Percentiles rank a stretch among this genome's conserved stretches.
Conservation (phyloP, 1,140 invertebrate genomes). For the Scaptomyza pallida region DNA sequence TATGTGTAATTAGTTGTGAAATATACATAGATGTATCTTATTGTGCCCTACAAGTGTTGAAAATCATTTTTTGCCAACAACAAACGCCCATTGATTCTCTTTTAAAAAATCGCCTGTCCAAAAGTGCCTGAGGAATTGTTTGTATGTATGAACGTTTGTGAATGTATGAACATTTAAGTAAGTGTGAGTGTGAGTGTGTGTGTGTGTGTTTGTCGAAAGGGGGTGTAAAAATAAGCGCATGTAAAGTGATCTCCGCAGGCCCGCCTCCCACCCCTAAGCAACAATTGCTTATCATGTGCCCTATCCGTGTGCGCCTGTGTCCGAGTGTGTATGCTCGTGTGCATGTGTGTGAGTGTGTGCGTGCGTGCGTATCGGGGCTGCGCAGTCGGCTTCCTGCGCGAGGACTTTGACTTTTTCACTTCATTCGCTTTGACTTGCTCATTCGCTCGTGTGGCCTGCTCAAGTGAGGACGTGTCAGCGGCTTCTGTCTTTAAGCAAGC, state of each 20-base stretch:
- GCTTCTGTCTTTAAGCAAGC: slow-evolving; percentile 15
- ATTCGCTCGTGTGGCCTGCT: slow-evolving; percentile 54
- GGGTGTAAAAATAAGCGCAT: slow-evolving; percentile 71
- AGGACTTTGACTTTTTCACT: slow-evolving; percentile 74
- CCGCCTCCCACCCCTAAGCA: slow-evolving; percentile 66
- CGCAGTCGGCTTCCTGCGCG: slow-evolving; percentile 78
- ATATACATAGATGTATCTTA: background rate
- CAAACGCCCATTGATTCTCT: slow-evolving; percentile 33
- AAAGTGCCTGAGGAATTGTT: slow-evolving; percentile 24
- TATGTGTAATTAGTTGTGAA: slow-evolving; percentile 19
- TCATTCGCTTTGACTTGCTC: slow-evolving; percentile 43
- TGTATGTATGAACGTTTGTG: background rate
- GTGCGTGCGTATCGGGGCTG: slow-evolving; percentile 60
- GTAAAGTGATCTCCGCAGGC: slow-evolving; percentile 70
- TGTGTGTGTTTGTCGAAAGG: slow-evolving; percentile 44
- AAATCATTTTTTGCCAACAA: slow-evolving; percentile 29
- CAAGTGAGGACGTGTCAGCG: slow-evolving; percentile 69
- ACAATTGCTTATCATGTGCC: slow-evolving; percentile 65
- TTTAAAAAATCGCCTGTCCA: slow-evolving; percentile 35
- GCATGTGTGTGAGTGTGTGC: slow-evolving; percentile 36
- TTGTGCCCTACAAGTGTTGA: slow-evolving; percentile 19
- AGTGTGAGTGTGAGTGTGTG: no score
- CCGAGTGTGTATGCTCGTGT: slow-evolving; percentile 23
- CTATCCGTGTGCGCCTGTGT: slow-evolving; percentile 34
- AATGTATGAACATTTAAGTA: slow-evolving; percentile 4